Percentiles rank a stretch among this genome's conserved stretches.
Conservation (phyloP, 2,797 vertebrate genomes). For the Mormyrops attenuatus region DNA sequence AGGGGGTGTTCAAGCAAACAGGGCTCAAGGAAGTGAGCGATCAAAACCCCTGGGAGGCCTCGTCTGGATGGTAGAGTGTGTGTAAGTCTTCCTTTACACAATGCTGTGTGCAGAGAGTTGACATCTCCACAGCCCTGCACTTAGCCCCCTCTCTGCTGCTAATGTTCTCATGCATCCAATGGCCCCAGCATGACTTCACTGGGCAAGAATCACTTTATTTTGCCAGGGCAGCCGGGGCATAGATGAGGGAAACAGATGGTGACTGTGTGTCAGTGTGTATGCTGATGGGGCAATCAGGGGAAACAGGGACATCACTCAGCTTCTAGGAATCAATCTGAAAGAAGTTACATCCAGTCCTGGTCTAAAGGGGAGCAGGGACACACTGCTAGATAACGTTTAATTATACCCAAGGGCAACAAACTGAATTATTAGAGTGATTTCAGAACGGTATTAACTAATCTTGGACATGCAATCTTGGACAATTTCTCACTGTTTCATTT, state of each 20-base stretch:
- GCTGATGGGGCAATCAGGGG: neutral
- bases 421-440: neutral
- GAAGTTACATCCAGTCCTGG: neutral
- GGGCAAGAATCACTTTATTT: neutral
- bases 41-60: neutral
- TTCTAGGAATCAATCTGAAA: neutral
- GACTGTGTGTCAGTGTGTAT: neutral
- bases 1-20: neutral
- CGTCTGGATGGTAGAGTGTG: neutral
- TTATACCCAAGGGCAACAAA: neutral
- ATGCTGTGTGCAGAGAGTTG: neutral
- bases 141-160: neutral
- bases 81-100: neutral
- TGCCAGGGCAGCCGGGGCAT: neutral
- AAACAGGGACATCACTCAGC: neutral
- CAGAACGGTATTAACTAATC: neutral
- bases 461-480: neutral
- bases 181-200: neutral
- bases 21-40: neutral
- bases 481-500: neutral
- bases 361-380: neutral
- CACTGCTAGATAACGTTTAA: neutral
- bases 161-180: neutral
- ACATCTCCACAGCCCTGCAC: neutral
- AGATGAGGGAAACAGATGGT: neutral